A percentile compares a stretch with the other conserved stretches of the same genome.
Evolutionary conservation across 2,113 vertebrate species (phyloP).

Genomic region (Sylvilagus bachmani): DNA sequence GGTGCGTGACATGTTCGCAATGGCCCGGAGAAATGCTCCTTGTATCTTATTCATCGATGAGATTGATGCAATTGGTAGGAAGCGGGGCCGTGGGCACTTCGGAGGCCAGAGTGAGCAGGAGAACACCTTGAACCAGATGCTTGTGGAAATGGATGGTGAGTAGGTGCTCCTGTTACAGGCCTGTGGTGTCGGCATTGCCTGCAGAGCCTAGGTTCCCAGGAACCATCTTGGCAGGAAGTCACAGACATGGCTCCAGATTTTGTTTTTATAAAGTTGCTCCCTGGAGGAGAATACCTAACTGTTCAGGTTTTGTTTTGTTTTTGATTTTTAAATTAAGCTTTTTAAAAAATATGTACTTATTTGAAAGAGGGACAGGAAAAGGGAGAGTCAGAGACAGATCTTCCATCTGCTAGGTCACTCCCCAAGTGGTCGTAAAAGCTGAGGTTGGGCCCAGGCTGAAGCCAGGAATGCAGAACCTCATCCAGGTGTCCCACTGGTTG

Average conservation of each 20-base stretch:
- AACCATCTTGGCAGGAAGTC: neutral
- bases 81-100: constrained; percentile 83
- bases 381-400: too few relatives aligned
- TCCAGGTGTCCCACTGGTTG: too few relatives aligned
- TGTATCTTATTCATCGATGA: constrained; percentile 90
- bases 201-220: neutral
- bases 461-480: too few relatives aligned
- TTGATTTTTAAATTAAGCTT: neutral
- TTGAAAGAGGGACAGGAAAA: too few relatives aligned
- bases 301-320: neutral
- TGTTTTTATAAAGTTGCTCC: neutral
- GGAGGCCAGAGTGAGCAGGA: constrained; percentile 89
- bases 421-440: too few relatives aligned
- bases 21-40: constrained; percentile 87
- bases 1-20: constrained; percentile 89
- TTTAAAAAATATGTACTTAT: too few relatives aligned
- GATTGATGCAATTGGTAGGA: constrained; percentile 88
- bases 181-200: neutral
- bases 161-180: neutral
- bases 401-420: too few relatives aligned
- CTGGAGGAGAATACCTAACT: neutral
- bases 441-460: too few relatives aligned
- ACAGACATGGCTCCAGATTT: neutral
- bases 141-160: constrained; percentile 88
- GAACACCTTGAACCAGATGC: constrained; percentile 88